A percentile compares a stretch with the other conserved stretches of the same genome.
These are phyloP conservation scores for Tympanoctomys barrerae DNA, from an alignment of 2,797 vertebrate species.

Conservation along the genomic window DNA sequence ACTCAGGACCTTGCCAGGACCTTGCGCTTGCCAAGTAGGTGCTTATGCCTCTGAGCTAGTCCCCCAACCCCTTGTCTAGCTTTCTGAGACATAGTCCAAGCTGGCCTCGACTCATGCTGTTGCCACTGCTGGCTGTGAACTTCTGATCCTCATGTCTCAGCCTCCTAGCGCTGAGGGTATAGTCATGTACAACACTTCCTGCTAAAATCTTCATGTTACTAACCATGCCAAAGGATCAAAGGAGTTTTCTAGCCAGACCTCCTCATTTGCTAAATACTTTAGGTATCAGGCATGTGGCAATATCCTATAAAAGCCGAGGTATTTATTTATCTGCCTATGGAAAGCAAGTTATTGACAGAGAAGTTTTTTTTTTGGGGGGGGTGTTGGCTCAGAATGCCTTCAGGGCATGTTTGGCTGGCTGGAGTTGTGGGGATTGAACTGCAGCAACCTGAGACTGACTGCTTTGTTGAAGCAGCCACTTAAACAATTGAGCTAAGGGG, in stretches of 20 bases:
- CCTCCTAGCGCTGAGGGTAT: neutral
- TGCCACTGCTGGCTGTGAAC: neutral
- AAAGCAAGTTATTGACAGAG: neutral
- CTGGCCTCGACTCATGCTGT: neutral
- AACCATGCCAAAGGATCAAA: neutral
- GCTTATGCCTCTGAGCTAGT: too few species aligned
- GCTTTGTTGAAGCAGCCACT: too few species aligned
- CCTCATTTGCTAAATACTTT: neutral
- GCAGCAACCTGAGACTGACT: too few species aligned
- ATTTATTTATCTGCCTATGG: conserved; percentile 20
- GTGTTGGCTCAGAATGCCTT: too few species aligned
- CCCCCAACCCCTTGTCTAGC: neutral
- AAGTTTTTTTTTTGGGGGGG: neutral
- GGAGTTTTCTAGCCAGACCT: neutral
- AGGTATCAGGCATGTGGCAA: neutral
- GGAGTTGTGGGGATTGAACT: too few species aligned
- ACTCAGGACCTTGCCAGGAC: too few species aligned
- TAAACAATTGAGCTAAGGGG: too few species aligned
- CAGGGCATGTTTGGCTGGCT: too few species aligned
- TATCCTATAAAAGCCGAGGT: neutral
- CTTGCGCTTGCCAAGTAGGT: too few species aligned
- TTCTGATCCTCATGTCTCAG: neutral
- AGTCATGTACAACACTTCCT: neutral
- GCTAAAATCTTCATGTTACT: neutral
- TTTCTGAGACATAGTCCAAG: neutral